Base-by-base conservation (phyloP, 2,888 invertebrate genomes). In the Petrolisthes cinctipes region DNA sequence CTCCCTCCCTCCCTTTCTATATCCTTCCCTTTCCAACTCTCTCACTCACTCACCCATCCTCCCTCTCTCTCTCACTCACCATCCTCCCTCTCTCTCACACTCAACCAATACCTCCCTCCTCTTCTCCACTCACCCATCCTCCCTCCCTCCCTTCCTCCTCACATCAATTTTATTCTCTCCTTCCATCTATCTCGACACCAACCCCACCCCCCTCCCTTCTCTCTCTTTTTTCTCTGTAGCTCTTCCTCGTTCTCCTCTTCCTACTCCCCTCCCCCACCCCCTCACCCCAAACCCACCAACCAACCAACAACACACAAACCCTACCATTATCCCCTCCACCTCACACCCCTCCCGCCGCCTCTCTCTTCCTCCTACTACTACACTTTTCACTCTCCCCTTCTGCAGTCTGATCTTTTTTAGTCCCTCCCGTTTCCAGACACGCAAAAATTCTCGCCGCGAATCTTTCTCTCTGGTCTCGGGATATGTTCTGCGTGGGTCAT, bases 141-240 rank as follows among this genome's bases (percentile, higher is more conserved):
- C 71, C 82, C 37, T 51, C 82, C 51, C 71, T 71, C 71, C 68
- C 82, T 68, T 66, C 80, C 37, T 57, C 54, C 71, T 71, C 68
- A 57, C 54, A 17, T 82, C 82, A 51, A 51, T 57, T 37, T 66
- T 20, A 20, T 54, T 66, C 71, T 66, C 51, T 51, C 53, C 68
- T 51, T 82, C 9, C 54, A 53, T 53, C 66, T 82, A 51, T 71
- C 71, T 66, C 82, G 23, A 66, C 68, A 68, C 54, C 82, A 37
- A 81, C 81, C 61, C 57, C 81, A 54, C 78, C 51, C 56, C 78
- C 53, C 78, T 78, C 78, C 78, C 78, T 78, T 53, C 17, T 53
- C 23, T 17, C 23, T 76, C 75, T 76, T 76, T 37, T 76, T 37
- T 76, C 75, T 76, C 75, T 76, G 23, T 76, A 20, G 20, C 75